Conservation (phyloP, 2,797 vertebrate species). For the Choloepus didactylus region DNA sequence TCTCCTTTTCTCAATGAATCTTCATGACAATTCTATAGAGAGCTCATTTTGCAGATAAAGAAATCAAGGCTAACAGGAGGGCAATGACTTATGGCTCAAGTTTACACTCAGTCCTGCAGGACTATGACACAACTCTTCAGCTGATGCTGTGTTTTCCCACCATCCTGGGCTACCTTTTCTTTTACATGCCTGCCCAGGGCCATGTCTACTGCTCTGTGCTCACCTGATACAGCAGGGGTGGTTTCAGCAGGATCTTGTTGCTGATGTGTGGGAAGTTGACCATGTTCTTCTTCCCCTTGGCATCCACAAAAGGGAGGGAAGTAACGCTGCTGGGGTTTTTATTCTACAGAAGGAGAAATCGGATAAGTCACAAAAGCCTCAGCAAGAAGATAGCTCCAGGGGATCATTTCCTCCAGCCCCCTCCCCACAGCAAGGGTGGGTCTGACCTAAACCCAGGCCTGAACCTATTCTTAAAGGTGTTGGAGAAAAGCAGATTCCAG, state of each 20-base stretch:
- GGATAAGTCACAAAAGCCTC: not conserved
- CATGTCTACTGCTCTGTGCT: not conserved
- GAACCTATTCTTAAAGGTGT: not conserved
- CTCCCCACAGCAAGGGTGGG: not conserved
- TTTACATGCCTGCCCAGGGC: not conserved
- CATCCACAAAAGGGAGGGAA: slow-evolving; percentile 83
- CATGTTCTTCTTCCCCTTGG: slow-evolving; percentile 80
- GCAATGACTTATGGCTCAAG: not conserved
- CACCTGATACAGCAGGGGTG: slow-evolving; percentile 79
- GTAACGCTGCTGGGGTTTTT: slow-evolving; percentile 64
- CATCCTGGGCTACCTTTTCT: not conserved
- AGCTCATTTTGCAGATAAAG: not conserved
- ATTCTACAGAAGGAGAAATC: slow-evolving; percentile 78
- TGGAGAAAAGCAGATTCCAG: not conserved
- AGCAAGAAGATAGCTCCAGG: not conserved
- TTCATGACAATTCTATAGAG: not conserved
- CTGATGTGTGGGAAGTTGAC: slow-evolving; percentile 81
- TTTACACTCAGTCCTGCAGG: not conserved
- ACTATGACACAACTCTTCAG: not conserved
- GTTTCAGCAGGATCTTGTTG: slow-evolving; percentile 78
- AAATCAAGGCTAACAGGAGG: not conserved
- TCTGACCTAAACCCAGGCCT: not conserved
- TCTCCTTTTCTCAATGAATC: not conserved
- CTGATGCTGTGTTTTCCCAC: not conserved
- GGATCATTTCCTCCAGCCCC: not conserved